Conservation (phyloP, 2,113 vertebrate species). For the Todiramphus saurophagus region DNA sequence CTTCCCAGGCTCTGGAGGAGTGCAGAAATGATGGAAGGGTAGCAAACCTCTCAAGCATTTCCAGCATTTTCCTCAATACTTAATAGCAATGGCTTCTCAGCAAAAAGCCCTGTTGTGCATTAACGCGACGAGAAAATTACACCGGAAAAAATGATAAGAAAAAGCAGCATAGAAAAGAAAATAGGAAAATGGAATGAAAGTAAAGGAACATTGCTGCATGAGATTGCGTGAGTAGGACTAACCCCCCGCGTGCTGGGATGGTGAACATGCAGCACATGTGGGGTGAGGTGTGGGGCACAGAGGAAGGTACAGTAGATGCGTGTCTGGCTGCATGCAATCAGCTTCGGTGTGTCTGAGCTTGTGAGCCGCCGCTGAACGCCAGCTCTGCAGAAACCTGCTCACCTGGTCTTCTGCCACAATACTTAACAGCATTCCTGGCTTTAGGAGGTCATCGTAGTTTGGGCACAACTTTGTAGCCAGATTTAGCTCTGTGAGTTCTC, state of each 20-base stretch:
- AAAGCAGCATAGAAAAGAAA: neutral
- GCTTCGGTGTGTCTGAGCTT: neutral
- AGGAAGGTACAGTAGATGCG: neutral
- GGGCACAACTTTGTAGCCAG: neutral
- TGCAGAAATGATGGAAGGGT: neutral
- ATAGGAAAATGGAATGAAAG: constrained; percentile 20
- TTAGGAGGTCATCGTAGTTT: neutral
- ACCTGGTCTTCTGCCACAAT: neutral
- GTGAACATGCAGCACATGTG: neutral
- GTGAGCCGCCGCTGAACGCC: neutral
- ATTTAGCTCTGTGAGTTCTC: neutral
- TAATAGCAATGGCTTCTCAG: neutral
- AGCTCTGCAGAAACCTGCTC: neutral
- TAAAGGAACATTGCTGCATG: neutral
- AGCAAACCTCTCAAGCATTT: neutral
- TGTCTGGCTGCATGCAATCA: neutral
- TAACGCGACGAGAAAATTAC: neutral
- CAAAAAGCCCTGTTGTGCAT: neutral
- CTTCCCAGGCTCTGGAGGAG: neutral
- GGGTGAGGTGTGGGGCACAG: accelerated
- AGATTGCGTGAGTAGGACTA: neutral
- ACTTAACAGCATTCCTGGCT: neutral
- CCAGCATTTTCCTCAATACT: neutral
- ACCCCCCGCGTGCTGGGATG: neutral
- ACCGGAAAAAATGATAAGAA: neutral